Conservation (phyloP, 2,888 invertebrate species). For the Rosalia funebris region DNA sequence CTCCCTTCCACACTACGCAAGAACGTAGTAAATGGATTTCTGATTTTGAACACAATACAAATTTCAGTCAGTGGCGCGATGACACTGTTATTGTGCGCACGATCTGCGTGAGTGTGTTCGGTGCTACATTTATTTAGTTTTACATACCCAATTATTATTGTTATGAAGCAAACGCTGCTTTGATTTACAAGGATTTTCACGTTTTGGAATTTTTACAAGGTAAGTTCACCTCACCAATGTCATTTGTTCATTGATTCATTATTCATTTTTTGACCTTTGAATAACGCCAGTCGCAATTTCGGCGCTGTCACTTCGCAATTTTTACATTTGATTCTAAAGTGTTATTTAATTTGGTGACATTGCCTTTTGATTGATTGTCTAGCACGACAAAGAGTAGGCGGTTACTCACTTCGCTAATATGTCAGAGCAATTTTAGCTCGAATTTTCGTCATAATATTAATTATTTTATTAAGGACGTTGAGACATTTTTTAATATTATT, state of each 20-base stretch:
- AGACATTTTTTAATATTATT: conserved; percentile 12
- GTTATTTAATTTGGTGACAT: conserved; percentile 7
- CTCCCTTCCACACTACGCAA: conserved; percentile 14
- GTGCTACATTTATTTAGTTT: conserved; percentile 35
- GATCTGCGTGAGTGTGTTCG: conserved; percentile 29
- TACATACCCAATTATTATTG: conserved; percentile 32
- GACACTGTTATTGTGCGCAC: conserved; percentile 41
- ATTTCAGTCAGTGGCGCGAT: conserved; percentile 46
- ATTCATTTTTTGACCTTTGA: conserved; percentile 43
- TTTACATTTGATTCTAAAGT: conserved; percentile 24
- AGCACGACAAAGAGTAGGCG: conserved; percentile 8
- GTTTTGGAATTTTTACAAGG: conserved; percentile 39
- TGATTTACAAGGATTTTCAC: conserved; percentile 37
- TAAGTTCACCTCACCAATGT: conserved; percentile 39
- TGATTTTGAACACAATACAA: conserved; percentile 29
- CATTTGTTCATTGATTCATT: conserved; percentile 35
- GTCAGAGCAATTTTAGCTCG: neutral
- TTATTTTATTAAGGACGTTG: neutral
- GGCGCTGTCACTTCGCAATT: conserved; percentile 30
- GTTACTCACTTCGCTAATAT: neutral
- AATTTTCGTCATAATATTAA: neutral
- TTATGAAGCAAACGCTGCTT: conserved; percentile 34
- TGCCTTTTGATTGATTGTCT: conserved; percentile 17
- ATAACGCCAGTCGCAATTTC: conserved; percentile 27
- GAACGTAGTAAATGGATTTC: conserved; percentile 41